Percentiles rank a stretch among this genome's conserved stretches.
Conservation (phyloP, 2,113 vertebrate species). For the Podilymbus podiceps region DNA sequence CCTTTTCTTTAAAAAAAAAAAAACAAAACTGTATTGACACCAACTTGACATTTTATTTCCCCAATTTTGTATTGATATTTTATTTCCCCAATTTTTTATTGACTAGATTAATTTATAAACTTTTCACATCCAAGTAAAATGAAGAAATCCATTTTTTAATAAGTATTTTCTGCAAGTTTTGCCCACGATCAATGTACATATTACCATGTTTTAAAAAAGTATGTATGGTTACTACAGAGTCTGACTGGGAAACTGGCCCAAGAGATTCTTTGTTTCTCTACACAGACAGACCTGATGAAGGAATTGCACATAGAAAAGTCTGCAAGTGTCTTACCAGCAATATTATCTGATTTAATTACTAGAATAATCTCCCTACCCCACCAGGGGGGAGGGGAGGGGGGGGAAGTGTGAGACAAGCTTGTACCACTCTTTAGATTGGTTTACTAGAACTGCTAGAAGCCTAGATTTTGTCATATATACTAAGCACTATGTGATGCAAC, state of each 20-base stretch:
- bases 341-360: not conserved
- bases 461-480: not conserved
- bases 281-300: not conserved
- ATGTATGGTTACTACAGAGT: not conserved
- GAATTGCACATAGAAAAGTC: not conserved
- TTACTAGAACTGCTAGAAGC: not conserved
- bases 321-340: not conserved
- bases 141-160: not conserved
- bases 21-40: not conserved
- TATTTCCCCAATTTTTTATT: not conserved
- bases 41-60: not conserved
- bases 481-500: not conserved
- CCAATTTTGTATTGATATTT: not conserved
- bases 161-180: not conserved
- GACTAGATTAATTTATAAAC: not conserved
- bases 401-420: not conserved
- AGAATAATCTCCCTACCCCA: not conserved
- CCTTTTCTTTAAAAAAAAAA: not conserved
- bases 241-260: not conserved
- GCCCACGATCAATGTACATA: not conserved
- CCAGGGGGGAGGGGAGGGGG: no score
- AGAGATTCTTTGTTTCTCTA: not conserved
- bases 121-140: not conserved
- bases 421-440: not conserved
- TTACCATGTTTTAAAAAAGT: not conserved